phyloP scores from a whole-genome alignment of 1,140 invertebrate genomes.

The Dreissena rostriformis region DNA sequence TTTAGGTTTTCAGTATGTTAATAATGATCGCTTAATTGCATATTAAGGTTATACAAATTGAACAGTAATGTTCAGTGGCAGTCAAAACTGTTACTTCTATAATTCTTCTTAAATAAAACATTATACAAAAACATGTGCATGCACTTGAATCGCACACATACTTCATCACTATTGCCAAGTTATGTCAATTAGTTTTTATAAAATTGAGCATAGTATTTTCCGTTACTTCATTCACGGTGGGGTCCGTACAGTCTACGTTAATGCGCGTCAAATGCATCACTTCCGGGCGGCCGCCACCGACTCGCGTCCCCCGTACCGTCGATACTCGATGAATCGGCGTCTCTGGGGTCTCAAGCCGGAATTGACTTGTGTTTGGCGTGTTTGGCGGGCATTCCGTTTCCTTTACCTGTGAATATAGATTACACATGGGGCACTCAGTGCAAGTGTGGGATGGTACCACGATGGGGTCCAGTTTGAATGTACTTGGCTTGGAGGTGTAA shows the following conservation, averaged over 20 bases:
- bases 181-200: no score
- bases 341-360: constrained; percentile 14
- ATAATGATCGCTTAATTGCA: no score
- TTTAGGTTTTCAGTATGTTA: no score
- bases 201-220: no score
- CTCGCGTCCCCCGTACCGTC: background rate
- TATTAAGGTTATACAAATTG: no score
- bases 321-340: background rate
- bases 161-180: no score
- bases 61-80: no score
- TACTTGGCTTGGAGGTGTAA: constrained; percentile 56
- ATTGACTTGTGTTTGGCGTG: constrained; percentile 52
- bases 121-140: no score
- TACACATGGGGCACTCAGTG: constrained; percentile 66
- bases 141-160: no score
- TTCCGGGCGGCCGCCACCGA: background rate
- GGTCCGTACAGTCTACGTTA: background rate
- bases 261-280: background rate
- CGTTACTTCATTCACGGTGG: background rate
- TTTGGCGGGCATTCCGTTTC: constrained; percentile 62
- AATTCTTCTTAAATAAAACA: no score
- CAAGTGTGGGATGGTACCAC: constrained; percentile 66
- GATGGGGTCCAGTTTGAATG: constrained; percentile 59
- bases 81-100: no score
- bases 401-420: constrained; percentile 34